A percentile compares a stretch with the other conserved stretches of the same genome.
Conservation (phyloP, 2,113 vertebrate species). For the western clawed frog (Xenopus tropicalis) region DNA sequence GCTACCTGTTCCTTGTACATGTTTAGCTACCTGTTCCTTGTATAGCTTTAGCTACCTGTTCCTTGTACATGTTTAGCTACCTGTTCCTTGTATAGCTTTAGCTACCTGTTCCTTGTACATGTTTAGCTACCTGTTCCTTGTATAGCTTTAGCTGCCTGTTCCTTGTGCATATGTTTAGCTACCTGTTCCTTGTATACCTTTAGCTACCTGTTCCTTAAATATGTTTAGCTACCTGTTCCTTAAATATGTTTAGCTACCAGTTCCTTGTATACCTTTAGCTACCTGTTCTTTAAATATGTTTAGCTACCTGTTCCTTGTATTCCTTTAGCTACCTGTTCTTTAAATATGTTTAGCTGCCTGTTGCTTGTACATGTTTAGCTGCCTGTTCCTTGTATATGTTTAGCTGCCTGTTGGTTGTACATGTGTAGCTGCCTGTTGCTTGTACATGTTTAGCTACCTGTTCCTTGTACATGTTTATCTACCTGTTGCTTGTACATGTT, state of each 20-base stretch:
- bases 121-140: conserved; percentile 79
- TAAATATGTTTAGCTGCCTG: too few species aligned
- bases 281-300: conserved; percentile 75
- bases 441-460: conserved; percentile 64
- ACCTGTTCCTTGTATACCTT: conserved; percentile 75
- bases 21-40: conserved; percentile 79
- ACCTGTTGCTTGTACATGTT: background rate
- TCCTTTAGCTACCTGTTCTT: conserved; percentile 79
- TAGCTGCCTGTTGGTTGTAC: too few species aligned
- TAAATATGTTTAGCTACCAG: too few species aligned
- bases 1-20: conserved; percentile 78
- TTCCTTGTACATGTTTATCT: too few species aligned
- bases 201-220: conserved; percentile 77
- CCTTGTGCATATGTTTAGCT: conserved; percentile 45
- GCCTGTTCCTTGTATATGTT: conserved; percentile 93
- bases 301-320: conserved; percentile 77
- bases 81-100: too few species aligned
- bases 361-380: conserved; percentile 33
- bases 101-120: background rate
- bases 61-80: conserved; percentile 55
- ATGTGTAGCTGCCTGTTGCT: conserved; percentile 79
- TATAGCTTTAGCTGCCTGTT: too few species aligned
- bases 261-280: conserved; percentile 30
- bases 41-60: too few species aligned
- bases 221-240: conserved; percentile 78